A percentile compares a stretch with the other conserved stretches of the same genome.
Conservation (phyloP, 2,113 vertebrate species). For the Corapipo altera region DNA sequence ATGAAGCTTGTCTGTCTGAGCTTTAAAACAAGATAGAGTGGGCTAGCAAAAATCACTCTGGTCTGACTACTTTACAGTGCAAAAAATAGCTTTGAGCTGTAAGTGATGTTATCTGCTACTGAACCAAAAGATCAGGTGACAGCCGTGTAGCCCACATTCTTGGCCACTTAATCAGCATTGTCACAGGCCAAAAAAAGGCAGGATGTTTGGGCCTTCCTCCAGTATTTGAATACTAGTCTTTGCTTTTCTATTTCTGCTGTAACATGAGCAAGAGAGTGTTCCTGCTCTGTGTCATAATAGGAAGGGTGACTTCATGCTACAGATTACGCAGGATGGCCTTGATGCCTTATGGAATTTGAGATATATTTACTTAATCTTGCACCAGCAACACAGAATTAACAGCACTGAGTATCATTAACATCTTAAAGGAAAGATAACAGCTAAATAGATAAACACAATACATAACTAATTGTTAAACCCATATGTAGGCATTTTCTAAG, state of each 20-base stretch:
- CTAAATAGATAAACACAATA: neutral
- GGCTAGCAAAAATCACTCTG: neutral
- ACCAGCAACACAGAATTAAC: neutral
- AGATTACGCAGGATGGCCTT: neutral
- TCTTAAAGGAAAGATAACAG: neutral
- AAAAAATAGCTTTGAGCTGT: conserved; percentile 16
- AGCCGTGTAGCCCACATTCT: neutral
- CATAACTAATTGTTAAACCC: neutral
- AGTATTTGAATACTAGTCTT: neutral
- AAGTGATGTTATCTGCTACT: conserved; percentile 11
- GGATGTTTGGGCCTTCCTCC: conserved; percentile 15
- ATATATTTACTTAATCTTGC: neutral
- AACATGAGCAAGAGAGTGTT: conserved; percentile 22
- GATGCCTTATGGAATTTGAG: neutral
- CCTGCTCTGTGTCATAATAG: neutral
- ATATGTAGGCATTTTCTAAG: neutral
- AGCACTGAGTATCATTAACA: neutral
- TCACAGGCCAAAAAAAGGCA: conserved; percentile 12
- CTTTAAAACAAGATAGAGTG: neutral
- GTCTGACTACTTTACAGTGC: neutral
- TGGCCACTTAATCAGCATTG: conserved; percentile 42
- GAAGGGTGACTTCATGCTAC: conserved; percentile 38
- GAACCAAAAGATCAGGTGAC: conserved; percentile 36
- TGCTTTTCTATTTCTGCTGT: conserved; percentile 45
- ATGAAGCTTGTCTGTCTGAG: neutral